Percentiles rank a stretch among this genome's conserved stretches.
Conservation (phyloP, 1,140 invertebrate genomes). For the Drosophila obscura region DNA sequence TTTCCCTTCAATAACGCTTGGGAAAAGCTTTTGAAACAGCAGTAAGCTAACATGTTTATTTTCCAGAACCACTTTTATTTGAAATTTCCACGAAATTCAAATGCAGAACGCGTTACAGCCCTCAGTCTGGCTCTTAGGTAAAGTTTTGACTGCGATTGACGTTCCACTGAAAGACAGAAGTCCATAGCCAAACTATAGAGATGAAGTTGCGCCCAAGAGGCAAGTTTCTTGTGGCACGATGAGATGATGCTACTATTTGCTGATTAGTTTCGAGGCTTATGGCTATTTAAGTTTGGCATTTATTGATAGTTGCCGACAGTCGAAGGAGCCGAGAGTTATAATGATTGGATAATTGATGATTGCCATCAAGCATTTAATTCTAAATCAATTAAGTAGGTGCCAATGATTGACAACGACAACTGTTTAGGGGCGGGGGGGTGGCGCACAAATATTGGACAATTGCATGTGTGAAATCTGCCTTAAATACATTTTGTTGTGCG, state of each 20-base stretch:
- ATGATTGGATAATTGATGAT: constrained; percentile 67
- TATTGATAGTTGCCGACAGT: constrained; percentile 55
- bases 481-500: background rate
- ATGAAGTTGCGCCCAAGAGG: constrained; percentile 39
- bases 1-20: too few relatives aligned
- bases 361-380: constrained; percentile 40
- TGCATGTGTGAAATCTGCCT: too few relatives aligned
- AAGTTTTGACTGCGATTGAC: constrained; percentile 62
- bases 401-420: constrained; percentile 26
- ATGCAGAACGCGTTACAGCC: too few relatives aligned
- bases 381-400: constrained; percentile 49
- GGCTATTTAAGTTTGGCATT: constrained; percentile 66
- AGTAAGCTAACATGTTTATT: too few relatives aligned
- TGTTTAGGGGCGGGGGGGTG: background rate
- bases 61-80: too few relatives aligned
- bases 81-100: too few relatives aligned
- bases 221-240: constrained; percentile 61
- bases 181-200: background rate
- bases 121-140: background rate
- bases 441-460: too few relatives aligned
- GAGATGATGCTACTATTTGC: constrained; percentile 55
- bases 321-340: constrained; percentile 16
- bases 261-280: constrained; percentile 72
- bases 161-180: constrained; percentile 29
- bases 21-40: too few relatives aligned